Base-by-base conservation (phyloP, 1,140 invertebrate genomes). In the Anoplophora glabripennis region DNA sequence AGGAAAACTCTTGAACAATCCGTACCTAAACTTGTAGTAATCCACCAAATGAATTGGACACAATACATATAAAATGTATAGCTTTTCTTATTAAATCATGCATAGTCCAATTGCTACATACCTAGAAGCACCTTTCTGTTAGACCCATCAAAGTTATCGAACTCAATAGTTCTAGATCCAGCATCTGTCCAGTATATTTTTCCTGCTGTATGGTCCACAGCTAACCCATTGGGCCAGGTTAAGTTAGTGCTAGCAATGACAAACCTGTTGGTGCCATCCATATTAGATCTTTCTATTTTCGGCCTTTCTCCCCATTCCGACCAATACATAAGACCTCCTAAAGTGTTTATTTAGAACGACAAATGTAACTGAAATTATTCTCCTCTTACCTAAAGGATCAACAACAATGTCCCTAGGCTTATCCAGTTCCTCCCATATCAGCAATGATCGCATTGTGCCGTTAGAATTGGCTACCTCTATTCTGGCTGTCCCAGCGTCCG, bases 131-230 rank as follows among this genome's bases (percentile, higher is more conserved):
- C 79, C 41, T 82, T 84, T 52, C 93, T 81, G 44, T 84, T 84
- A 28, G 81, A 83, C 34, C 93, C 93, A 76, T 94, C 85, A 8
- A 94, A 80, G 67, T 89, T 85, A 15, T 88, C 86, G 70, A 86
- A 89, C 72, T 94, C 92, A 54, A 98, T 89, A 18, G 82, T 87
- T 60, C 89, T 86, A 0, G 84, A 86, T 1, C 85, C 84, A 60
- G 84, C 90, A 72, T 96, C 94, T 5, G 89, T 86, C 89, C 93
- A 92, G 66, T 89, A 92, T 5, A 93, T 75, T 36, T 85, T 82
- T 44, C 82, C 80, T 33, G 80, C 80, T 4, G 81, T 78, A 59
- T 88, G 84, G 77, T 95, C 92, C 10, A 94, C 81, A 0, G 90
- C 86, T 11, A 95, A 72, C 1, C 91, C 91, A 72, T 90, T 93